Evolutionary conservation across 2,113 vertebrate species (phyloP), one percentile per base, ranked within the genome.

Genomic region (Gymnogyps californianus): DNA sequence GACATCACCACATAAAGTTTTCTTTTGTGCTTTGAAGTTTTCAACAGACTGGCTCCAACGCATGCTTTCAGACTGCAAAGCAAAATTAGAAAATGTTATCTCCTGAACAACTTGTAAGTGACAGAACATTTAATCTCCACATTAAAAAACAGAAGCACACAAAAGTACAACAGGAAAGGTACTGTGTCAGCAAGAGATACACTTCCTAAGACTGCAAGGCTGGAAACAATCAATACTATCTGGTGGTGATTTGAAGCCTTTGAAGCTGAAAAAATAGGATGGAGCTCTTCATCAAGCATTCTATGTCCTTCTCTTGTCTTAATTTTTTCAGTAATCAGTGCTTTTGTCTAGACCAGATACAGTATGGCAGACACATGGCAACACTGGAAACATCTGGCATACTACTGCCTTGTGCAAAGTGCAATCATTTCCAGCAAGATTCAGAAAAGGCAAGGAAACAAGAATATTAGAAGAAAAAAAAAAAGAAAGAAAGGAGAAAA

Each of bases 1-100:
- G 26, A 99, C 86, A 8, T 98, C 98, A 32, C 98, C 97, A 75
- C 96, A 98, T 31, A 98, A 96, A 0, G 97, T 99, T 97, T 98
- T 98, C 96, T 98, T 98, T 91, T 98, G 98, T 64, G 95, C 93
- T 97, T 99, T 97, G 79, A 98, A 98, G 20, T 97, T 98, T 78
- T 98, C 67, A 52, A 97, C 22, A 11, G 98, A 97, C 42, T 98
- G 95, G 17, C 96, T 98, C 98, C 99, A 99, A 89, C 87, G 96
- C 20, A 97, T 81, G 44, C 98, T 99, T 97, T 99, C 99, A 91
- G 98, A 98, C 98, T 99, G 92, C 47, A 97, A 96, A 51, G 87
- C 11, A 93, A 89, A 93, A 87, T 62, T 13, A 57, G 69, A 88
- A 34, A 67, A 75, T 17, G 16, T 64, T 21, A 25, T 44, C 29